Base-by-base conservation (phyloP, 1,140 invertebrate genomes). In the Pinna nobilis region DNA sequence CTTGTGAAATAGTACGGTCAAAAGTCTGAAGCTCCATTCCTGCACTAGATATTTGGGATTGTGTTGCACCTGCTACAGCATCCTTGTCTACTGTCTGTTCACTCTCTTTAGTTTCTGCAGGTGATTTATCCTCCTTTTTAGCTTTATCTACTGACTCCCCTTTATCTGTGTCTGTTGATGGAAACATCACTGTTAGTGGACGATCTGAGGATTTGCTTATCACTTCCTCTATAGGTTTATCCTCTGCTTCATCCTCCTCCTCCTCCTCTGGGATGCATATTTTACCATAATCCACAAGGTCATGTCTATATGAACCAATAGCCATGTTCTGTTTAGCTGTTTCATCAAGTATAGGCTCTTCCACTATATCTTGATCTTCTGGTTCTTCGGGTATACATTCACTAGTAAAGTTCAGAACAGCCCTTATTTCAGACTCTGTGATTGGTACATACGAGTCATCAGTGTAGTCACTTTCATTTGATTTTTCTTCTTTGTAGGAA, bases 371-470 rank as follows among this genome's bases (percentile, higher is more conserved):
- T 5, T 74, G 70, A n/a, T 80, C 81, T 39, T 81, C 82, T 39
- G 71, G 72, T 59, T 82, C 77, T 61, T 80, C 78, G 41, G 79
- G 81, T 35, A 80, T 74, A 71, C 78, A 81, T n/a, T 77, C 53
- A 33, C 59, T 70, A 20, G 68, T 63, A 18, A 67, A 65, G n/a
- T n/a, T n/a, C n/a, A n/a, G n/a, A 41, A 76, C 72, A 30, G 51
- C 57, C 28, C 49, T 72, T 64, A 35, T 49, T 65, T 55, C 33
- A 55, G 39, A 32, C 37, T 65, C 37, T 20, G 61, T 18, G 20
- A 35, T 47, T 44, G 60, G 60, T 63, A 37, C n/a, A 39, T 50
- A 6, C 23, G 32, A 39, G 44, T 53, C 59, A 63, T n/a, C 33
- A 28, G 49, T 53, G 59, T 79, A 44, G 13, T 28, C 20, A 6